Conservation (phyloP, 2,888 invertebrate genomes). For the Chrysodeixis includens region DNA sequence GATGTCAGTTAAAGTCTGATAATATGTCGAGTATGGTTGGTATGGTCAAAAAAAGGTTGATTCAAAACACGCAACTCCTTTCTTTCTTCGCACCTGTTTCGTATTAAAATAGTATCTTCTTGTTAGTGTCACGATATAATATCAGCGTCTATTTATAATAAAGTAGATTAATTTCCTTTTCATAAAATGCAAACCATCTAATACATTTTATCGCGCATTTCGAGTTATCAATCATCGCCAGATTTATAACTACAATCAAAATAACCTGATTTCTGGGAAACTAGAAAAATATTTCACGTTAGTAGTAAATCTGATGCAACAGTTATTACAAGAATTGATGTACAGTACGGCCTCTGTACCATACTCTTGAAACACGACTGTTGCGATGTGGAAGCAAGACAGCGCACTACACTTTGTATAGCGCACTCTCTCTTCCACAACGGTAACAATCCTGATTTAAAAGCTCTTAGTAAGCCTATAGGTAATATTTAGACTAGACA, state of each 20-base stretch:
- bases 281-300: conserved; percentile 1
- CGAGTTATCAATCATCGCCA: not conserved
- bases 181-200: not conserved
- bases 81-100: not conserved
- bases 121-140: not conserved
- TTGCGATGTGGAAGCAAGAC: no score
- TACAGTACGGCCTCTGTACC: not conserved
- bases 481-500: no score
- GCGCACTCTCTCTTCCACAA: no score
- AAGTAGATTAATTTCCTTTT: not conserved
- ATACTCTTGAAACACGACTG: no score
- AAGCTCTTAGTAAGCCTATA: no score
- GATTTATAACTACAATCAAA: not conserved
- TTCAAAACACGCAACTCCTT: no score
- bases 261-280: not conserved
- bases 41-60: no score
- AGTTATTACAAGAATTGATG: not conserved
- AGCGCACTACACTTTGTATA: no score
- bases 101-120: not conserved
- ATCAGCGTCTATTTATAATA: not conserved
- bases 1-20: no score
- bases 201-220: not conserved
- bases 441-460: no score
- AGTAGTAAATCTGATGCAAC: not conserved
- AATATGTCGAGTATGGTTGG: no score